These are phyloP conservation scores for Danionella dracula DNA, from an alignment of 2,797 vertebrate species.

Conservation along the genomic window DNA sequence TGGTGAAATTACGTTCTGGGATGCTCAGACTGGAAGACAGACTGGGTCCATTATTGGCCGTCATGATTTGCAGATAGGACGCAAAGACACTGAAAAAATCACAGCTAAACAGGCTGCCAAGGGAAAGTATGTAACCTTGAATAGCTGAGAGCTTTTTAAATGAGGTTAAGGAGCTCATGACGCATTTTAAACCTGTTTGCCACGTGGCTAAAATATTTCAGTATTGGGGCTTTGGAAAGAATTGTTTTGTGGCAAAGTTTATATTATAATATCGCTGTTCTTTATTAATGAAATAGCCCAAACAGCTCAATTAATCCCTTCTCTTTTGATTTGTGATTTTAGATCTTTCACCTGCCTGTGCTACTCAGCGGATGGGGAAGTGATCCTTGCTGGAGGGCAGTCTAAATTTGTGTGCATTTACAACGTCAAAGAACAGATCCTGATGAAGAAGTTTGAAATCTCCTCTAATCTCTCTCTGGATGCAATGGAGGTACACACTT, in stretches of 20 bases:
- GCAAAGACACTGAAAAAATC: slow-evolving; percentile 90
- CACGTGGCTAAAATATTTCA: too few relatives aligned
- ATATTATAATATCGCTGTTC: too few relatives aligned
- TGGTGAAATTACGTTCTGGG: slow-evolving; percentile 90
- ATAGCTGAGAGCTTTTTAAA: not conserved
- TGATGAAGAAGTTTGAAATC: slow-evolving; percentile 95
- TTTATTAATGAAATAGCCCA: too few relatives aligned
- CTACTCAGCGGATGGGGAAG: slow-evolving; percentile 91
- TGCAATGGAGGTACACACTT: slow-evolving; percentile 83
- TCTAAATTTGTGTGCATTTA: slow-evolving; percentile 96
- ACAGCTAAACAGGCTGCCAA: slow-evolving; percentile 91
- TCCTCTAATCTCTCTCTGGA: slow-evolving; percentile 95
- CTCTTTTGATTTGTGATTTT: not conserved
- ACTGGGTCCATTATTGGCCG: slow-evolving; percentile 80
- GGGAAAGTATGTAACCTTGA: slow-evolving; percentile 80
- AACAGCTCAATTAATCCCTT: too few relatives aligned
- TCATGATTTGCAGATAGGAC: slow-evolving; percentile 85
- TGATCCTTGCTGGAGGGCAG: slow-evolving; percentile 84
- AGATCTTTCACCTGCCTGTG: slow-evolving; percentile 90
- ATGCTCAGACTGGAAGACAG: slow-evolving; percentile 77
- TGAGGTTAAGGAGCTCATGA: too few relatives aligned
- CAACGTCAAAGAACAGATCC: slow-evolving; percentile 85
- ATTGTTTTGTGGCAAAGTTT: too few relatives aligned
- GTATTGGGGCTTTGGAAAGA: too few relatives aligned
- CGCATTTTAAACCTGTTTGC: too few relatives aligned